Evolutionary conservation across 2,113 vertebrate species (phyloP).

Genomic region (zebrafish (Danio rerio)): DNA sequence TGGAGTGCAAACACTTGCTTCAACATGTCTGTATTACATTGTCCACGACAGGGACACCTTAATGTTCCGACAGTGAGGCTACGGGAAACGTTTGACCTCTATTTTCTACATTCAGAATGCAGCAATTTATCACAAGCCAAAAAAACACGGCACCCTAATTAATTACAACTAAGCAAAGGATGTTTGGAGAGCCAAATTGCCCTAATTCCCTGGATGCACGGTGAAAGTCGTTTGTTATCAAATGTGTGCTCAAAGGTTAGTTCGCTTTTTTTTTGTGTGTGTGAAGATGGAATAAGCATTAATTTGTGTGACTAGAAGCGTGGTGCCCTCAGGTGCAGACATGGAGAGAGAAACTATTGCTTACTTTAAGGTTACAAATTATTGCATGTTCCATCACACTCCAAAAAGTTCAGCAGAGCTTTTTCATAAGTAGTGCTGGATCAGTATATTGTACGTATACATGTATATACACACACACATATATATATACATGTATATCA

Average conservation of each 20-base stretch:
- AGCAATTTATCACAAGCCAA: slow-evolving; percentile 81
- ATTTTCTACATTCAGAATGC: slow-evolving; percentile 78
- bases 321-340: slow-evolving; percentile 60
- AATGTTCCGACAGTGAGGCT: slow-evolving; percentile 78
- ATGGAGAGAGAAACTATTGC: slow-evolving; percentile 58
- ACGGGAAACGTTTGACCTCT: slow-evolving; percentile 81
- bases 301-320: slow-evolving; percentile 68
- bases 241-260: slow-evolving; percentile 87
- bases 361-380: slow-evolving; percentile 27
- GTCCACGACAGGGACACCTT: slow-evolving; percentile 80
- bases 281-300: slow-evolving; percentile 79
- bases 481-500: too few relatives aligned
- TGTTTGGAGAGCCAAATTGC: slow-evolving; percentile 86
- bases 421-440: slow-evolving; percentile 60
- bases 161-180: slow-evolving; percentile 87
- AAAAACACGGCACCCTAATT: slow-evolving; percentile 81
- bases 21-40: slow-evolving; percentile 74
- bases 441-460: slow-evolving; percentile 67
- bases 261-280: slow-evolving; percentile 75
- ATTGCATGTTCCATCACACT: slow-evolving; percentile 43
- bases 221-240: slow-evolving; percentile 86
- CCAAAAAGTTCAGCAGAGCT: not conserved
- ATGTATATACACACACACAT: slow-evolving; percentile 52
- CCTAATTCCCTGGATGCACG: slow-evolving; percentile 79
- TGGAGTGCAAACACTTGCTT: slow-evolving; percentile 19